These are phyloP conservation scores for Halictus rubicundus DNA, from an alignment of 1,140 invertebrate genomes.

Conservation along the genomic window DNA sequence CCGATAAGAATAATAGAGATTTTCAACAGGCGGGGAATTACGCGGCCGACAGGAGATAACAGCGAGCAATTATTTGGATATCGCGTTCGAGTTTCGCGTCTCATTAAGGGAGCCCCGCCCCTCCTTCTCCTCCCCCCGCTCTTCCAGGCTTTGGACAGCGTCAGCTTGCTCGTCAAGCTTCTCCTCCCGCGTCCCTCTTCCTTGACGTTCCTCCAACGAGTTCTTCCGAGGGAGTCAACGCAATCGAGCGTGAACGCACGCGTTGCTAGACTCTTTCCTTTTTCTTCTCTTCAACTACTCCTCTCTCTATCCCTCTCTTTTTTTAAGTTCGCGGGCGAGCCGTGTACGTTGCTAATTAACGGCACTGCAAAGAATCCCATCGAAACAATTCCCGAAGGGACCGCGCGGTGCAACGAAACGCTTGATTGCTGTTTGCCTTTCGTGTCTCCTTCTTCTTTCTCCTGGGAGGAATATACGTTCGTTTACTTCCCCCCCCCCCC, in stretches of 20 bases:
- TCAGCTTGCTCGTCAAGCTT: not conserved
- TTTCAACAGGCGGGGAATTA: constrained; percentile 5
- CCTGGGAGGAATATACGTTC: not conserved
- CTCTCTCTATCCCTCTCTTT: not conserved
- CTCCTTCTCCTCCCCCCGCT: too few relatives aligned
- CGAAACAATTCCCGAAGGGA: constrained; percentile 3
- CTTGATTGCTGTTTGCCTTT: constrained; percentile 24
- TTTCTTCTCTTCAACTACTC: not conserved
- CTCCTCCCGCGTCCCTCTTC: too few relatives aligned
- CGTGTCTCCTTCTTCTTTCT: constrained; percentile 20
- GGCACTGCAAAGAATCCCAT: constrained; percentile 15
- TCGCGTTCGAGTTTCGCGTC: not conserved
- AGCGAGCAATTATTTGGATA: constrained; percentile 25
- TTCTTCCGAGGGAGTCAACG: not conserved
- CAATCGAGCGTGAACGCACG: not conserved
- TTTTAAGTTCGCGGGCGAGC: not conserved
- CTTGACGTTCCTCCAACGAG: not conserved
- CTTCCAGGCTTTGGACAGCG: not conserved
- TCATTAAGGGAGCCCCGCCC: not conserved
- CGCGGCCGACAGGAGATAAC: constrained; percentile 15
- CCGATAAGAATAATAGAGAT: constrained; percentile 22
- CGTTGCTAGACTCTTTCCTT: not conserved
- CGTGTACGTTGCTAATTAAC: constrained; percentile 14
- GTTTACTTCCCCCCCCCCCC: not conserved
- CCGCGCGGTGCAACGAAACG: constrained; percentile 4